These are phyloP conservation scores for Elgaria multicarinata DNA, from an alignment of 2,113 vertebrate species.

Conservation along the genomic window DNA sequence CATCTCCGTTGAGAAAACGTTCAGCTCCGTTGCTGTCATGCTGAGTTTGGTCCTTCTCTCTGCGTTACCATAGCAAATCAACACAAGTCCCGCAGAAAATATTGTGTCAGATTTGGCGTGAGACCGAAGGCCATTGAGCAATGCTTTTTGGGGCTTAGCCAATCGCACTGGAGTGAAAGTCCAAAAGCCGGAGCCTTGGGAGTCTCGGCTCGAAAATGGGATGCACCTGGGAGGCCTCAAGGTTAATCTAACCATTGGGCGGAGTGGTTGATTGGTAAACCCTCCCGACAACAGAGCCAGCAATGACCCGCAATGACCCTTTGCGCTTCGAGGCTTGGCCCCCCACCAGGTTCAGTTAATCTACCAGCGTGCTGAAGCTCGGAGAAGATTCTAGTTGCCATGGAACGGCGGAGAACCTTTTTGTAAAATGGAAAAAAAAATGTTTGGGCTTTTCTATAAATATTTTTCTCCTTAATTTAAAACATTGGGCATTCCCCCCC, in stretches of 20 bases:
- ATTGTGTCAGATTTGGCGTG: constrained; percentile 5
- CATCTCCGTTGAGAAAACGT: not conserved
- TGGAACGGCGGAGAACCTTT: not conserved
- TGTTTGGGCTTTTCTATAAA: constrained; percentile 33
- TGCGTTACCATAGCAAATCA: not conserved
- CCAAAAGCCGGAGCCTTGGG: not conserved
- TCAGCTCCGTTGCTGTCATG: not conserved
- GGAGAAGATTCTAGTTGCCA: not conserved
- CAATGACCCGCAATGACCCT: not conserved
- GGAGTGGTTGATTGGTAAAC: not conserved
- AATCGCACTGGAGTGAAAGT: not conserved
- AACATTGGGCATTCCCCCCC: not conserved
- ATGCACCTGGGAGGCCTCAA: not conserved
- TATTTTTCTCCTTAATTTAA: constrained; percentile 47
- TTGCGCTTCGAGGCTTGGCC: not conserved
- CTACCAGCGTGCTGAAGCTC: no score
- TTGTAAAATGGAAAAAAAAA: not conserved
- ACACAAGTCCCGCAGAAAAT: not conserved
- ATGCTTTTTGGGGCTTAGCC: not conserved
- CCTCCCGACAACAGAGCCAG: not conserved
- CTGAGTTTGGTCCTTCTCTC: no score
- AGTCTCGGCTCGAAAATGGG: not conserved
- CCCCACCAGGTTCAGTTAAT: not conserved
- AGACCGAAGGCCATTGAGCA: not conserved
- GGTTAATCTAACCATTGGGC: not conserved